A percentile compares a stretch with the other conserved stretches of the same genome.
Evolutionary conservation across 2,888 invertebrate genomes (phyloP).

Genomic region (Steinernema scapterisci): DNA sequence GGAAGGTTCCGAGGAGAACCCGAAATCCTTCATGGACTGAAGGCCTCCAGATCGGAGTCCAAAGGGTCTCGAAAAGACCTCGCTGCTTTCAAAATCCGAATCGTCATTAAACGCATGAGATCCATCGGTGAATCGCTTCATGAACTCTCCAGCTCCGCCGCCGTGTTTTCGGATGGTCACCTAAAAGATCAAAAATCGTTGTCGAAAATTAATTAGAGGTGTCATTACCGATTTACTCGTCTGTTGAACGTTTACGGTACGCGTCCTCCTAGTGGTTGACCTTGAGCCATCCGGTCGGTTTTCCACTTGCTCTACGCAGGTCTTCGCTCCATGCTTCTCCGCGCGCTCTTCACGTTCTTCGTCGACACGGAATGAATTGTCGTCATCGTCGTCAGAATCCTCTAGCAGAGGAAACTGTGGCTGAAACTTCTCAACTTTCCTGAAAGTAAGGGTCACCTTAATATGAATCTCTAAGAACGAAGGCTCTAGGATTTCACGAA

Average conservation of each 20-base stretch:
- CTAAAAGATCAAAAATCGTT: slow-evolving; percentile 36
- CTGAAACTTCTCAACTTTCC: slow-evolving; percentile 60
- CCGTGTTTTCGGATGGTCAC: slow-evolving; percentile 57
- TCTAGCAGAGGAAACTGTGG: slow-evolving; percentile 51
- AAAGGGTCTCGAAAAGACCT: slow-evolving; percentile 43
- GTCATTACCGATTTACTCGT: slow-evolving; percentile 54
- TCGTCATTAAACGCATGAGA: slow-evolving; percentile 52
- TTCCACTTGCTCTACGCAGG: slow-evolving; percentile 62
- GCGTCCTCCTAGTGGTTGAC: slow-evolving; percentile 58
- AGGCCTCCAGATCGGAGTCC: not conserved
- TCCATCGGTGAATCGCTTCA: slow-evolving; percentile 52
- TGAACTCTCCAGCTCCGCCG: slow-evolving; percentile 51
- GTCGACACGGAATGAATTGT: slow-evolving; percentile 57
- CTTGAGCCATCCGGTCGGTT: slow-evolving; percentile 58
- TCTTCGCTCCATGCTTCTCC: slow-evolving; percentile 60
- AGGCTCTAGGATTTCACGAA: too few species aligned
- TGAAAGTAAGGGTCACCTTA: too few species aligned
- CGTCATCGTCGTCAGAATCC: slow-evolving; percentile 60
- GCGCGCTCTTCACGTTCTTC: slow-evolving; percentile 60
- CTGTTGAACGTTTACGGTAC: slow-evolving; percentile 58
- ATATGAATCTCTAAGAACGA: slow-evolving; percentile 26
- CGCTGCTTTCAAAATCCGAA: slow-evolving; percentile 52
- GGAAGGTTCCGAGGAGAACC: not conserved
- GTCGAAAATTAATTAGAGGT: not conserved
- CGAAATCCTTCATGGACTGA: slow-evolving; percentile 15